phyloP scores from a whole-genome alignment of 64 coral and sea anemone species.

The Montipora efflorescens region DNA sequence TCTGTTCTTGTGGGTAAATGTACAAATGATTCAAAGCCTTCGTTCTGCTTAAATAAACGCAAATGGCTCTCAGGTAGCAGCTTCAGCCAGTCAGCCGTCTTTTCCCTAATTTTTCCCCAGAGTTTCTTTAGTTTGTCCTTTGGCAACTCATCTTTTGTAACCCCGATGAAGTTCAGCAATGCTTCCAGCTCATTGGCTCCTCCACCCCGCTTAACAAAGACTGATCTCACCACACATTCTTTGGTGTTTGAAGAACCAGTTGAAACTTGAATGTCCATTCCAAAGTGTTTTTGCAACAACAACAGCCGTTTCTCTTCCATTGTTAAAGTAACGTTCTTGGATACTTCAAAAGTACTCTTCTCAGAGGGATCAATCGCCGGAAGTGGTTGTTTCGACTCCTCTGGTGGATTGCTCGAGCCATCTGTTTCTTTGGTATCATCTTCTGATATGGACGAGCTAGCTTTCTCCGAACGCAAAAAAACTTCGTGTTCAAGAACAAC shows the following conservation, averaged over 20 bases:
- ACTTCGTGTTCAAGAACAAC: constrained; percentile 49
- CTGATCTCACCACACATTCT: constrained; percentile 20
- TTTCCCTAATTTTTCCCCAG: constrained; percentile 26
- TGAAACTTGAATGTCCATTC: too few species aligned
- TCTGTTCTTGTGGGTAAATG: neutral
- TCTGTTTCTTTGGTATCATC: neutral
- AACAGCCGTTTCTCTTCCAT: too few species aligned
- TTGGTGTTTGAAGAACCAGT: neutral
- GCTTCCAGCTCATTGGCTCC: constrained; percentile 39
- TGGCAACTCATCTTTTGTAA: constrained; percentile 16
- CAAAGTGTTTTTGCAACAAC: too few species aligned
- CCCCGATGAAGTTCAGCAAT: constrained; percentile 49
- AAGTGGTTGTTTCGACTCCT: too few species aligned
- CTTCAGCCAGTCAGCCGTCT: constrained; percentile 34
- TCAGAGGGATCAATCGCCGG: too few species aligned
- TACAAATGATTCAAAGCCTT: neutral
- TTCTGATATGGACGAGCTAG: neutral
- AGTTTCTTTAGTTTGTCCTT: neutral
- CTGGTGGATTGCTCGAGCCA: too few species aligned
- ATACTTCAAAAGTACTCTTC: too few species aligned
- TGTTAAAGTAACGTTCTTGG: too few species aligned
- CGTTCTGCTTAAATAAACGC: neutral
- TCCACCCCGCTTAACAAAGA: constrained; percentile 47
- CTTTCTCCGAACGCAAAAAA: neutral
- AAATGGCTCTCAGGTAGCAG: neutral